Conservation (phyloP, 1,140 invertebrate species). For the Eupristina koningsbergeri region DNA sequence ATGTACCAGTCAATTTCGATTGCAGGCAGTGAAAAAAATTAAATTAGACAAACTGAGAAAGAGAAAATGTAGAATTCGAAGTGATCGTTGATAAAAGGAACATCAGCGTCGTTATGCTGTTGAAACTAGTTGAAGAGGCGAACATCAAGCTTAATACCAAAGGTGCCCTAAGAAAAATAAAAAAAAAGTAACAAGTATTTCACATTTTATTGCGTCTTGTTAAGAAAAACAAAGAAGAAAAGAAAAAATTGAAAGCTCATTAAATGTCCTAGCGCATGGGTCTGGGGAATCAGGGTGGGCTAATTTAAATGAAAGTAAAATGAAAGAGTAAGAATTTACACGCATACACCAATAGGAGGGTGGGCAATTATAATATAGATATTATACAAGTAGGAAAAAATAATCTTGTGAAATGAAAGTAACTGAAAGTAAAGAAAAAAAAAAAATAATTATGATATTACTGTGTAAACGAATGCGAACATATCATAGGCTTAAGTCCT, state of each 20-base stretch:
- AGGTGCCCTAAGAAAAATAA: constrained; percentile 73
- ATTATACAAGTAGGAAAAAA: constrained; percentile 44
- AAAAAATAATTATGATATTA: constrained; percentile 50
- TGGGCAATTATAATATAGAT: constrained; percentile 10
- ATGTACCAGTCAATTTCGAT: background rate
- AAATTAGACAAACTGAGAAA: constrained; percentile 6
- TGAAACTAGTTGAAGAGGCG: constrained; percentile 58
- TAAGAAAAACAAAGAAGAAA: constrained; percentile 50
- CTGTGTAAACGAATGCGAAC: constrained; percentile 67
- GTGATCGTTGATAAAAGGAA: constrained; percentile 46
- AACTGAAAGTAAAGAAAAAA: background rate
- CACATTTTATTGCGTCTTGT: constrained; percentile 72
- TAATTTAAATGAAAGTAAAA: constrained; percentile 29
- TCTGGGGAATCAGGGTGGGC: constrained; percentile 24
- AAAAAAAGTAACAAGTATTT: constrained; percentile 64
- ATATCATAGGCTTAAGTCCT: constrained; percentile 70
- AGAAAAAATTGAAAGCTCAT: constrained; percentile 50
- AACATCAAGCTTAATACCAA: constrained; percentile 74
- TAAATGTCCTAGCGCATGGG: constrained; percentile 60
- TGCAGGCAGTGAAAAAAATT: background rate
- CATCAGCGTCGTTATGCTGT: constrained; percentile 20
- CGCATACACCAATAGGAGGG: constrained; percentile 1
- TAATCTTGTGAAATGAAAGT: constrained; percentile 44
- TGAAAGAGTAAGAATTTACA: constrained; percentile 3
- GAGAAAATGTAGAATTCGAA: constrained; percentile 32